phyloP scores from a whole-genome alignment of 2,888 invertebrate species.

The Eledona agricola region DNA sequence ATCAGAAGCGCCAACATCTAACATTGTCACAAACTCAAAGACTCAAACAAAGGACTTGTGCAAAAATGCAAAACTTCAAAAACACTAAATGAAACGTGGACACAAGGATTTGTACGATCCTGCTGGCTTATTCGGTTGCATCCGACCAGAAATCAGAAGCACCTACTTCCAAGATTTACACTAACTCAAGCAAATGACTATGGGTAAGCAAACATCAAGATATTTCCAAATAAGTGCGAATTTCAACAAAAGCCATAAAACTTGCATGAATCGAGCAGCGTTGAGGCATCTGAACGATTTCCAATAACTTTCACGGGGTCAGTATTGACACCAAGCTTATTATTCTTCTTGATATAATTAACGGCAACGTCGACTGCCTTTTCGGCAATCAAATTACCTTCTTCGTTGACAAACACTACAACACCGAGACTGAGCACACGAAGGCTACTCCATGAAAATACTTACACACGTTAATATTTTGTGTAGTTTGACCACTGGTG shows the following conservation, averaged over 20 bases:
- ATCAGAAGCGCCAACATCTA: no score
- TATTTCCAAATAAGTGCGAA: background rate
- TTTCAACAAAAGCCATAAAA: constrained; percentile 15
- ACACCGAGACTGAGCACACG: constrained; percentile 30
- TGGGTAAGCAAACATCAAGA: background rate
- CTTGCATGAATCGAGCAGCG: constrained; percentile 75
- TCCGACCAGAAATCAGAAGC: no score
- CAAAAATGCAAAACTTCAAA: no score
- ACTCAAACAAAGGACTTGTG: no score
- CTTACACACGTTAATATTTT: constrained; percentile 79
- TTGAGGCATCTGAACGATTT: constrained; percentile 76
- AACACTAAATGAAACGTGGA: no score
- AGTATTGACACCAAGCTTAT: constrained; percentile 71
- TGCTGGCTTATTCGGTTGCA: no score
- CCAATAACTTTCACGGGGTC: constrained; percentile 72
- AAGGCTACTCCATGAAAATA: constrained; percentile 49
- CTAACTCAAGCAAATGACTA: no score
- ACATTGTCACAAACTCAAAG: no score
- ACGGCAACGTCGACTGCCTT: constrained; percentile 76
- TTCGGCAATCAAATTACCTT: constrained; percentile 75
- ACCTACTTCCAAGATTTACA: no score
- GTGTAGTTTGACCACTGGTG: constrained; percentile 68
- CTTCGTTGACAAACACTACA: constrained; percentile 79
- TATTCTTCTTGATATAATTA: constrained; percentile 75
- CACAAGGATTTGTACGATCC: no score